Evolutionary conservation across 2,888 invertebrate species (phyloP), one percentile per base, ranked within the genome.

Genomic region (Drosophila setosimentum): DNA sequence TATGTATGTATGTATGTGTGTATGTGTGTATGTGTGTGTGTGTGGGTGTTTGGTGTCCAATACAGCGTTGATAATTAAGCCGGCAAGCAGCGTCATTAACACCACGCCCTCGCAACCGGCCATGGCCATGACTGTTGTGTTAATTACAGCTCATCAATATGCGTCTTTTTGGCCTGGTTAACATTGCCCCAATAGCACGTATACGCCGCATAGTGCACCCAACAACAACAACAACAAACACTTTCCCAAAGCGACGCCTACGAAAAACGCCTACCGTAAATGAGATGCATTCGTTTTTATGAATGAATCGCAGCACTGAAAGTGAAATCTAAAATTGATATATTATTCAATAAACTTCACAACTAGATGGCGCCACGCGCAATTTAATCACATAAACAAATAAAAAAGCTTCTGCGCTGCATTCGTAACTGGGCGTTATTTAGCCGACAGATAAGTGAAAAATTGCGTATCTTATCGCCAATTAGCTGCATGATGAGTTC

Each of bases 91-190:
- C 78, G 83, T 73, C 81, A 86, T 76, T 70, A 70, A 60, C 59
- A 57, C 67, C 48, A 37, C 61, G 49, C 68, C 67, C 32, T 69
- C 80, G 55, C 68, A 66, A 27, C 2, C 40, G 76, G 57, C 72
- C 84, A 55, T 77, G 80, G 74, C 75, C 87, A 51, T 89, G 87
- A 61, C 74, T 72, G 71, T 27, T 37, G 55, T 60, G 75, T 76
- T 85, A 84, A 87, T 85, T 84, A 84, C 82, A 48, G 16, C 71
- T 84, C 87, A 89, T 85, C 85, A 89, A 83, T 83, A 89, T 85
- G 79, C 82, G 59, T 66, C 67, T 69, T 61, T 72, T 71, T 62
- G 64, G 71, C 65, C 58, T 72, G 71, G 63, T 69, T 68, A 60
- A 59, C 50, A 76, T 32, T 29, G 58, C 49, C 24, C 54, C 33